Evolutionary conservation across 2,113 vertebrate species (phyloP).

Genomic region (Taurulus bubalis): DNA sequence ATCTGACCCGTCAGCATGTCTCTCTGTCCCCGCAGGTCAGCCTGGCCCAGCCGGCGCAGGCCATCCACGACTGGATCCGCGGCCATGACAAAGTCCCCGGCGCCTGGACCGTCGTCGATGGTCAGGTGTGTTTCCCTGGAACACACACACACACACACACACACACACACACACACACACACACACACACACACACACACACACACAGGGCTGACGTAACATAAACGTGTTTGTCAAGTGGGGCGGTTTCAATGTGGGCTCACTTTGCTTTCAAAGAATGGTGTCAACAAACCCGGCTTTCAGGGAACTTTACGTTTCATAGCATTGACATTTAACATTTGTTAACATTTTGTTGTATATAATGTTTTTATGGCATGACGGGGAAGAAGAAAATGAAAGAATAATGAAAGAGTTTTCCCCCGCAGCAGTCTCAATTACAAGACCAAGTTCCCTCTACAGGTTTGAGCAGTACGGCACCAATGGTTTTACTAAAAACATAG

Average conservation of each 20-base stretch:
- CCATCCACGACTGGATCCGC: constrained; percentile 97
- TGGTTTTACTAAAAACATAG: neutral
- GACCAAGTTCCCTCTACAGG: neutral
- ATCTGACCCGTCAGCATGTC: neutral
- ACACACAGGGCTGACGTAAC: neutral
- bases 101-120: constrained; percentile 90
- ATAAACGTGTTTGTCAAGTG: neutral
- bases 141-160: neutral
- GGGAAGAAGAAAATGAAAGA: neutral
- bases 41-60: constrained; percentile 89
- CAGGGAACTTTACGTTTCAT: neutral
- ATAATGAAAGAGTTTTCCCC: neutral
- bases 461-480: neutral
- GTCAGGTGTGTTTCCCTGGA: constrained; percentile 83
- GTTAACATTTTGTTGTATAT: neutral
- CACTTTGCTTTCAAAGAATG: neutral
- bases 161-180: neutral
- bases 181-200: neutral
- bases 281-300: neutral
- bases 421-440: neutral
- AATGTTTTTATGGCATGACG: neutral
- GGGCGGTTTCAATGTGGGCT: neutral
- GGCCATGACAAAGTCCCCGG: constrained; percentile 99
- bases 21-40: constrained; percentile 76
- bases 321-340: neutral